phyloP scores from a whole-genome alignment of 2,113 vertebrate species.

The Eretmodus cyanostictus region DNA sequence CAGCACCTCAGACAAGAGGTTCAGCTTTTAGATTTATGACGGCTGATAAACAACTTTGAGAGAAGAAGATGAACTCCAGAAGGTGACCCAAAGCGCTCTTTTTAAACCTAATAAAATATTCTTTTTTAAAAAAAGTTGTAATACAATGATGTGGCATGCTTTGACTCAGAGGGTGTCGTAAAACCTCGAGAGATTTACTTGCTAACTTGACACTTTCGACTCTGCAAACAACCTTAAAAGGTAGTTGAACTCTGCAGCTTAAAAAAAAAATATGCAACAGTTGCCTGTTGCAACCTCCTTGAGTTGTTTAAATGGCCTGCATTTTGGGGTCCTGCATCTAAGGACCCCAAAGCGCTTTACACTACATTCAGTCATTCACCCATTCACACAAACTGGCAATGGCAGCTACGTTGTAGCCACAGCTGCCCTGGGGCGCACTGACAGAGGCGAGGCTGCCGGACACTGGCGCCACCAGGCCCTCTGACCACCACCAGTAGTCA shows the following conservation, averaged over 20 bases:
- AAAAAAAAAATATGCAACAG: background rate
- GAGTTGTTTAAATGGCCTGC: background rate
- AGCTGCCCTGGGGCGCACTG: too few species aligned
- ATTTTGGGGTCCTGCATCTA: too few species aligned
- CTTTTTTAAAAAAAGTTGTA: fast-evolving
- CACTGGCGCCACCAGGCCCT: too few species aligned
- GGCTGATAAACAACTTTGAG: constrained; percentile 3
- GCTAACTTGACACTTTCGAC: background rate
- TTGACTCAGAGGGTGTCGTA: background rate
- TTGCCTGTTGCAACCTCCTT: background rate
- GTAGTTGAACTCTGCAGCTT: background rate
- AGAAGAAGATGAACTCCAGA: background rate
- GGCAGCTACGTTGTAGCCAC: too few species aligned
- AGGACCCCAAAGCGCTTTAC: too few species aligned
- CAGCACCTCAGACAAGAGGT: constrained; percentile 21
- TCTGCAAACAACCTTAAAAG: background rate
- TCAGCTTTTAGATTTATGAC: constrained; percentile 41
- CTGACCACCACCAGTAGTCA: too few species aligned
- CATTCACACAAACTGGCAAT: too few species aligned
- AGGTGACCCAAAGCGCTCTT: constrained; percentile 23
- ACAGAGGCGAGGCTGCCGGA: too few species aligned
- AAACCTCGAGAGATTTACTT: background rate
- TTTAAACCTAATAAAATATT: background rate
- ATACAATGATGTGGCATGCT: background rate
- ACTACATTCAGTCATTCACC: too few species aligned